A percentile compares a stretch with the other conserved stretches of the same genome.
These are phyloP conservation scores for Synergus umbraculus DNA, from an alignment of 2,888 invertebrate genomes.

Conservation along the genomic window DNA sequence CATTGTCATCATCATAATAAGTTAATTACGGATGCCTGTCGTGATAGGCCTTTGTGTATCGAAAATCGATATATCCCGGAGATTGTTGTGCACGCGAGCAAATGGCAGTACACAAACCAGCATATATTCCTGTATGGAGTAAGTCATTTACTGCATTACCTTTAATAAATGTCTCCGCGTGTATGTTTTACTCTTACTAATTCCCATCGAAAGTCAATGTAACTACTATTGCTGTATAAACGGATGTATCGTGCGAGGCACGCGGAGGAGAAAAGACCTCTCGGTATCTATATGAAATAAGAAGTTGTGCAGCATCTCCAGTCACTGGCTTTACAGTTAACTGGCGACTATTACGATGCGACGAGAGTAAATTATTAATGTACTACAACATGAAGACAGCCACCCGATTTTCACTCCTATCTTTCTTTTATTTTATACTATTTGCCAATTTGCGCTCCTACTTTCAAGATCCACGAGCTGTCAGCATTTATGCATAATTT, in stretches of 20 bases:
- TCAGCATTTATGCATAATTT: constrained; percentile 7
- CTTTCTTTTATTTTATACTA: background rate
- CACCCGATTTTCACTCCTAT: constrained; percentile 29
- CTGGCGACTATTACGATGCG: constrained; percentile 51
- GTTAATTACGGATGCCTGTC: background rate
- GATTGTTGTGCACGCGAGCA: constrained; percentile 1
- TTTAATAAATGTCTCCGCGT: constrained; percentile 68
- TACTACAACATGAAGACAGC: constrained; percentile 40
- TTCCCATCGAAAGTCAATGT: constrained; percentile 56
- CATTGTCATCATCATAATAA: background rate
- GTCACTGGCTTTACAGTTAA: constrained; percentile 56
- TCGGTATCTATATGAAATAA: constrained; percentile 47
- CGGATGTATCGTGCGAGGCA: constrained; percentile 50
- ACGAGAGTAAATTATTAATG: constrained; percentile 50
- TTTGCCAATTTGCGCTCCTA: constrained; percentile 4
- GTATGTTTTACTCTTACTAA: constrained; percentile 69
- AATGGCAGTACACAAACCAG: background rate
- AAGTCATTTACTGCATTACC: constrained; percentile 66
- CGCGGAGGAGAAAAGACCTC: constrained; percentile 49
- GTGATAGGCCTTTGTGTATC: background rate
- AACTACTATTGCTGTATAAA: constrained; percentile 51
- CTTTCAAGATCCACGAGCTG: background rate
- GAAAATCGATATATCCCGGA: background rate
- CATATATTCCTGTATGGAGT: constrained; percentile 58
- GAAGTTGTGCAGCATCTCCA: constrained; percentile 49